Base-by-base conservation (phyloP, 23 tunicate species). In the Oikopleura dioica region DNA sequence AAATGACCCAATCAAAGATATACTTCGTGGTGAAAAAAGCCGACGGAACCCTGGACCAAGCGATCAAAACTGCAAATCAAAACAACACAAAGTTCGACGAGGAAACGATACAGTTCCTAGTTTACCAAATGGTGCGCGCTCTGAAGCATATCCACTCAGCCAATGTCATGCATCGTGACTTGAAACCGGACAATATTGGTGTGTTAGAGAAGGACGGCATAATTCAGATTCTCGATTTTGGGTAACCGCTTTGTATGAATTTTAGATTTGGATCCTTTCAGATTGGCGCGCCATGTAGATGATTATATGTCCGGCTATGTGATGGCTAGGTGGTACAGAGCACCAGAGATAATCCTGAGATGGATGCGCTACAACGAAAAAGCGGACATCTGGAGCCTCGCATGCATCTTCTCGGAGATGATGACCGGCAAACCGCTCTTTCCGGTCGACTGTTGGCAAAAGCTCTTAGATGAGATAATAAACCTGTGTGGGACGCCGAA, bases 251-350 rank as follows among this genome's bases (percentile, higher is more conserved):
- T n/a, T n/a, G n/a, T n/a, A n/a, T n/a, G n/a, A n/a, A n/a, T n/a
- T n/a, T n/a, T n/a, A n/a, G n/a, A n/a, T n/a, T n/a, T n/a, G n/a
- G n/a, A n/a, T n/a, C n/a, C n/a, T n/a, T n/a, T n/a, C n/a, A n/a
- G 99, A 16, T 76, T 94, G 51, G 99, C 99, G 21, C 77, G 99
- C 5, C 83, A 87, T 4, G 87, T 95, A 1, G 99, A 94, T 83
- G 99, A 94, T 44, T 95, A 94, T 50, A 94, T 94, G 99, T 86
- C 99, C 4, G 99, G 99, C 1, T 94, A 94, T 80, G 99, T 94
- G 0, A 95, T 95, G 1, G 86, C 99, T 5, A 76, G 99, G 59
- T 94, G 99, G 99, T 94, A 94, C 81, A 83, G 99, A 33, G 99
- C 99, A 1, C 99, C 99, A n/a, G 99, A 94, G 58, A 94, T 94